Conservation (phyloP, 2,113 vertebrate genomes). For the Tachysurus fulvidraco region DNA sequence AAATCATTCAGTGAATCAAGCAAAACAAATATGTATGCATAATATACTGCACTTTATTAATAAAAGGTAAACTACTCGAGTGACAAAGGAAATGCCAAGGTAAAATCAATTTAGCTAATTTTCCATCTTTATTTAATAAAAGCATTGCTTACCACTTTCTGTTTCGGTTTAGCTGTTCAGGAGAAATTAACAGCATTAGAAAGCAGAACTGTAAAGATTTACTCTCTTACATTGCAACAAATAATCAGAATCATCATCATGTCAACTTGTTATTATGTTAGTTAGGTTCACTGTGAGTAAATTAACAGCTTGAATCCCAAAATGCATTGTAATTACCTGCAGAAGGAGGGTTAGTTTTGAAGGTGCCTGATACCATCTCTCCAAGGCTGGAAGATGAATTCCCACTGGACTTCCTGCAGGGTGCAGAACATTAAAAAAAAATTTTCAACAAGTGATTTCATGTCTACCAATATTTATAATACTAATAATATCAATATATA, state of each 20-base stretch:
- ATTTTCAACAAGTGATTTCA: background rate
- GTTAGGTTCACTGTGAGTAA: background rate
- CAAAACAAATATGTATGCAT: background rate
- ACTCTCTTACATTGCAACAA: slow-evolving; percentile 1
- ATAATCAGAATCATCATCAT: background rate
- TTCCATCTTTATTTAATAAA: background rate
- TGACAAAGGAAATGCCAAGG: background rate
- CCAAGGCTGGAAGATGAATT: slow-evolving; percentile 97
- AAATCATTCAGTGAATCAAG: background rate
- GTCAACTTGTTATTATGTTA: no score
- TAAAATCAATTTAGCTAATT: background rate
- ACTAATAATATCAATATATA: background rate
- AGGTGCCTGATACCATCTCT: slow-evolving; percentile 95
- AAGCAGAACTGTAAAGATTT: background rate
- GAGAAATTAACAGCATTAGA: slow-evolving; percentile 44
- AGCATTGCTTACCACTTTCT: slow-evolving; percentile 89
- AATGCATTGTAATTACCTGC: slow-evolving; percentile 73
- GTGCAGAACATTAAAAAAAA: background rate
- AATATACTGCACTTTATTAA: slow-evolving; percentile 1
- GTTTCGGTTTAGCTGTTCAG: slow-evolving; percentile 94
- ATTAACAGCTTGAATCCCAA: background rate
- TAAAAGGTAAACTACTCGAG: background rate
- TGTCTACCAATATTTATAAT: background rate
- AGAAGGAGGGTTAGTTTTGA: slow-evolving; percentile 89
- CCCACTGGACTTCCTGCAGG: slow-evolving; percentile 87